Percentiles rank a stretch among this genome's conserved stretches.
phyloP scores from a whole-genome alignment of 35 echinoderm and acorn worm genomes.

The Chiridota heheva region DNA sequence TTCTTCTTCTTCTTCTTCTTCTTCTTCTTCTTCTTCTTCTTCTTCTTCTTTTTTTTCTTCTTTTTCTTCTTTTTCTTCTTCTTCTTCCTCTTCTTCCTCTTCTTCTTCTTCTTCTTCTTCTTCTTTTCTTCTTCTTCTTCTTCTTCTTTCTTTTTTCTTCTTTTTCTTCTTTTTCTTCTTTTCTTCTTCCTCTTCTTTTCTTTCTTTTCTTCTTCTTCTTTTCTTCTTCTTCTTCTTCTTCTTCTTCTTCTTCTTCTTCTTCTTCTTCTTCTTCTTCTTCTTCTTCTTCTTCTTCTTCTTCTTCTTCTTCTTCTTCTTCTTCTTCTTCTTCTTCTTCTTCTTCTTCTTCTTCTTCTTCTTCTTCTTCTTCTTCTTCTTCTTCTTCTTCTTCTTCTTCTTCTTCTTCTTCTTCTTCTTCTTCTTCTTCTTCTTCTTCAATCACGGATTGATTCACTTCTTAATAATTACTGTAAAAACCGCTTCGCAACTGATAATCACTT shows the following conservation, averaged over 20 bases:
- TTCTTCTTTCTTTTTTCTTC: not conserved
- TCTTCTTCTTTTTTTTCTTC: not conserved
- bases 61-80: not conserved
- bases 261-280: not conserved
- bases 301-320: not conserved
- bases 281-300: not conserved
- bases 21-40: constrained; percentile 10
- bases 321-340: not conserved
- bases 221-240: constrained; percentile 7
- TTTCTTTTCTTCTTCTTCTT: not conserved
- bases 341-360: not conserved
- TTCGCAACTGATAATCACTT: not conserved
- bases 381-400: not conserved
- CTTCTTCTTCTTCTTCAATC: constrained; percentile 10
- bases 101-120: not conserved
- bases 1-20: constrained; percentile 10
- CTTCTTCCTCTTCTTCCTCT: not conserved
- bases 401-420: constrained; percentile 4
- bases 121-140: not conserved
- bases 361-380: not conserved
- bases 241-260: constrained; percentile 3
- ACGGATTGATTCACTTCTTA: too few species aligned
- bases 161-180: not conserved
- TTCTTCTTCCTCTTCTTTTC: constrained; percentile 1
- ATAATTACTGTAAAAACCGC: too few species aligned